Evolutionary conservation across 1,140 invertebrate genomes (phyloP).

Genomic region (Pachypeltis micranthus): DNA sequence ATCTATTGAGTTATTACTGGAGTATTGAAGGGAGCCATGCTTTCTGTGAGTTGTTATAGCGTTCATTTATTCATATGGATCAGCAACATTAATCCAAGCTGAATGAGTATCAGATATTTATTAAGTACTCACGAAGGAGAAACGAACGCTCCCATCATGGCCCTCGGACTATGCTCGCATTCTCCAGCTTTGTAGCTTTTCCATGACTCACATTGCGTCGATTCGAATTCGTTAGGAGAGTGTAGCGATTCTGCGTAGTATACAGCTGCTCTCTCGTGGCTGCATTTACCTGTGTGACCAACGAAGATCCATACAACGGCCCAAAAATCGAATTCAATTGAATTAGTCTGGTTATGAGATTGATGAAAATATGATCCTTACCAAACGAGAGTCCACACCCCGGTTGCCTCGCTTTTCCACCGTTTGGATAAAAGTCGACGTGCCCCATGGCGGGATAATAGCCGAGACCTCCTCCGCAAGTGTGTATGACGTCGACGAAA

Average conservation of each 20-base stretch:
- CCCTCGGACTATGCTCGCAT: slow-evolving; percentile 37
- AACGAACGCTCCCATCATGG: slow-evolving; percentile 47
- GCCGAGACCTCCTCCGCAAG: slow-evolving; percentile 41
- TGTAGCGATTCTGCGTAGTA: slow-evolving; percentile 23
- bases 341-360: too few relatives aligned
- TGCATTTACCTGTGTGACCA: slow-evolving; percentile 21
- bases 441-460: slow-evolving; percentile 41
- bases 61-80: too few relatives aligned
- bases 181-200: slow-evolving; percentile 41
- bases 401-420: slow-evolving; percentile 42
- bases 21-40: too few relatives aligned
- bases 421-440: slow-evolving; percentile 49
- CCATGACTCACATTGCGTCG: slow-evolving; percentile 46
- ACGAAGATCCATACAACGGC: too few relatives aligned
- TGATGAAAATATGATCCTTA: too few relatives aligned
- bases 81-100: too few relatives aligned
- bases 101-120: too few relatives aligned
- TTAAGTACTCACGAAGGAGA: neutral
- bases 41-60: too few relatives aligned
- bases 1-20: too few relatives aligned
- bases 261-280: slow-evolving; percentile 17
- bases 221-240: slow-evolving; percentile 37
- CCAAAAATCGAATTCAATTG: too few relatives aligned
- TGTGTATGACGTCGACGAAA: slow-evolving; percentile 48
- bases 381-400: slow-evolving; percentile 33